Percentiles rank a stretch among this genome's conserved stretches.
These are phyloP conservation scores for Sarcophaga peregrina DNA, from an alignment of 1,140 invertebrate species.

Conservation along the genomic window DNA sequence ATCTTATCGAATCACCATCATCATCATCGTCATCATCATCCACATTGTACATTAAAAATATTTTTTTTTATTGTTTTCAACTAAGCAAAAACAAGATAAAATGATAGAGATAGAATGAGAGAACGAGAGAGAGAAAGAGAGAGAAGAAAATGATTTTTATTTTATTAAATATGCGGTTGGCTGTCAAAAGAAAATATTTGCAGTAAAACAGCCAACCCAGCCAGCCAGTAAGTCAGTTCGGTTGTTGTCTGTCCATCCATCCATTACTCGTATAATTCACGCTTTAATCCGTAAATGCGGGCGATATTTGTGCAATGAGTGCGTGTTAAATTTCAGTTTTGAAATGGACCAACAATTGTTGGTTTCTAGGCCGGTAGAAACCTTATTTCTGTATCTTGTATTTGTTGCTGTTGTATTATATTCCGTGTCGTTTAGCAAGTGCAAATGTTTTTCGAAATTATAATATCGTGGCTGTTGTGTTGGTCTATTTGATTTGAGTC, in stretches of 20 bases:
- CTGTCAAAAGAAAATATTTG: neutral
- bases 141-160: neutral
- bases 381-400: too few relatives aligned
- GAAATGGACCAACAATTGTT: conserved; percentile 60
- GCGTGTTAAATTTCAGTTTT: conserved; percentile 45
- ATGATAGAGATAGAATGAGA: too few relatives aligned
- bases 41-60: conserved; percentile 29
- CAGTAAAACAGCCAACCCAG: too few relatives aligned
- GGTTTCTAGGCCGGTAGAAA: conserved; percentile 64
- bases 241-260: neutral
- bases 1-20: neutral
- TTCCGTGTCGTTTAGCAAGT: conserved; percentile 48
- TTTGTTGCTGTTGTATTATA: neutral
- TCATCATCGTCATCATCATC: neutral
- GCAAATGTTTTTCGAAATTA: conserved; percentile 40
- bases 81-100: neutral
- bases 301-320: conserved; percentile 45
- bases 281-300: conserved; percentile 31
- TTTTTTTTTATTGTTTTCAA: neutral
- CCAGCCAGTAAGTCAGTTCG: neutral
- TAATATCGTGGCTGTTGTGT: conserved; percentile 24
- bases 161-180: neutral
- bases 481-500: conserved; percentile 29
- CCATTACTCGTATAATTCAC: neutral
- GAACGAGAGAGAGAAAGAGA: neutral